A percentile compares a stretch with the other conserved stretches of the same genome.
These are phyloP conservation scores for Hipparchia semele DNA, from an alignment of 2,888 invertebrate genomes.

Conservation along the genomic window DNA sequence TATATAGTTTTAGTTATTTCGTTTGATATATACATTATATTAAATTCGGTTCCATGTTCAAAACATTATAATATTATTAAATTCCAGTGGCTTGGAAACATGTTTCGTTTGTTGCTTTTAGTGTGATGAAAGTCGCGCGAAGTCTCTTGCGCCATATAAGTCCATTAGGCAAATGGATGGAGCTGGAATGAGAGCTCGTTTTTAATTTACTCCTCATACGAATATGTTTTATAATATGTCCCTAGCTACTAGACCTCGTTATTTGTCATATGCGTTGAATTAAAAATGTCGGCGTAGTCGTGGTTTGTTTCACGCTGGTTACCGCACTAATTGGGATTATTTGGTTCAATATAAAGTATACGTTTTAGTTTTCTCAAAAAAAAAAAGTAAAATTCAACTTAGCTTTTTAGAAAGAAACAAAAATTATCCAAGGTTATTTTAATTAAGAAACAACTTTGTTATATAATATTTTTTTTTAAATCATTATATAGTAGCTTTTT, in stretches of 20 bases:
- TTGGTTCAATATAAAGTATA: no score
- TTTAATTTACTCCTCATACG: slow-evolving; percentile 75
- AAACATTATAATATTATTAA: slow-evolving; percentile 53
- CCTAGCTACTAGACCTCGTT: slow-evolving; percentile 42
- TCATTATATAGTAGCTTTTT: no score
- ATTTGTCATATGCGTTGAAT: slow-evolving; percentile 30
- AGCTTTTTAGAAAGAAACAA: no score
- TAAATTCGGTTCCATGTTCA: slow-evolving; percentile 53
- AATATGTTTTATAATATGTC: slow-evolving; percentile 69
- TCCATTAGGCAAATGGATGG: slow-evolving; percentile 80
- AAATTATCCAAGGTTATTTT: no score
- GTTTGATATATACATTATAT: neutral
- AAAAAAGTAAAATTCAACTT: no score
- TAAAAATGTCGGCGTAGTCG: slow-evolving; percentile 17
- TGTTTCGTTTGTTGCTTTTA: slow-evolving; percentile 73
- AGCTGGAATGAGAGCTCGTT: slow-evolving; percentile 73
- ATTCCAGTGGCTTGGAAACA: slow-evolving; percentile 77
- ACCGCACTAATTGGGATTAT: neutral
- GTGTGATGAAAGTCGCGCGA: slow-evolving; percentile 60
- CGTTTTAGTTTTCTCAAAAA: no score
- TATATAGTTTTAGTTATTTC: neutral
- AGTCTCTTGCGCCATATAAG: slow-evolving; percentile 76
- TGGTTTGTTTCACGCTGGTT: neutral
- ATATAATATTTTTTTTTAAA: no score
- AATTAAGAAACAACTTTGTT: no score